Percentiles rank a stretch among this genome's conserved stretches.
Evolutionary conservation across 2,797 vertebrate species (phyloP).

Genomic region (Lutjanus campechanus): DNA sequence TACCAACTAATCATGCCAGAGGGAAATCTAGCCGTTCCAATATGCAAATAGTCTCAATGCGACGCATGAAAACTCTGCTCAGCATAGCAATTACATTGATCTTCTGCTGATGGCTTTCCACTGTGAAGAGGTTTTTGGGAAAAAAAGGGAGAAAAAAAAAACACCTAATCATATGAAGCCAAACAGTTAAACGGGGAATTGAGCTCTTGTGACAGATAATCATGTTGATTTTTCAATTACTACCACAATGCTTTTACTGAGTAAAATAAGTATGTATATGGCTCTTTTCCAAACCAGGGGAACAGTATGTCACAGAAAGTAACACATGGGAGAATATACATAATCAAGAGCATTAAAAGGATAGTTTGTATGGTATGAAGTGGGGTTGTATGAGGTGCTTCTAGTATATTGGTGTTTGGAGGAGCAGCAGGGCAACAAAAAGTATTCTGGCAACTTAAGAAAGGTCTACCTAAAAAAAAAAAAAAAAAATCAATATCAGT

Average conservation of each 20-base stretch:
- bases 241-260: background rate
- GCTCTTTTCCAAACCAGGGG: background rate
- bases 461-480: too few relatives aligned
- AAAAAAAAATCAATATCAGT: too few relatives aligned
- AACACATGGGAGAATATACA: background rate
- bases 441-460: too few relatives aligned
- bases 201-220: constrained; percentile 29
- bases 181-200: constrained; percentile 31
- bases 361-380: too few relatives aligned
- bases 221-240: constrained; percentile 13
- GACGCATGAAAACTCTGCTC: constrained; percentile 51
- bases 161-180: constrained; percentile 20
- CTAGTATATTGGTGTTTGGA: too few relatives aligned
- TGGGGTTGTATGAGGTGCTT: too few relatives aligned
- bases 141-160: background rate
- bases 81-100: constrained; percentile 60
- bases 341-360: background rate
- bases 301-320: background rate
- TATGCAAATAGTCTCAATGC: constrained; percentile 65
- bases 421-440: too few relatives aligned
- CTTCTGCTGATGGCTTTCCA: constrained; percentile 52
- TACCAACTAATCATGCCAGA: constrained; percentile 56
- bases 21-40: constrained; percentile 60
- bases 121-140: constrained; percentile 20
- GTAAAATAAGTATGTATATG: background rate